Evolutionary conservation across 2,113 vertebrate genomes (phyloP).

Genomic region (Triplophysa tibetana): DNA sequence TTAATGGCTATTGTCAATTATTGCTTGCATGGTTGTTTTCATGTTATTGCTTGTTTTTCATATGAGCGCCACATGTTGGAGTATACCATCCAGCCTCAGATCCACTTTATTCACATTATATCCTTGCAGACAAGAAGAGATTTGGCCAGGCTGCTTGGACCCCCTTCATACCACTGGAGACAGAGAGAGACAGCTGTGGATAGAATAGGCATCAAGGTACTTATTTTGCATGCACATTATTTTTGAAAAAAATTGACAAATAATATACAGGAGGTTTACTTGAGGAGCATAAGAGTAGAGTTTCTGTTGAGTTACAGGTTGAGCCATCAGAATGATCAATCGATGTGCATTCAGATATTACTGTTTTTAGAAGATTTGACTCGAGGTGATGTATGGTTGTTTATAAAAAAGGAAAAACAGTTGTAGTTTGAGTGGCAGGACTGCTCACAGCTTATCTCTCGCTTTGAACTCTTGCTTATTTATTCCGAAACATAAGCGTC

Average conservation of each 20-base stretch:
- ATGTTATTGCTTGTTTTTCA: too few species aligned
- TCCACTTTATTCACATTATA: not conserved
- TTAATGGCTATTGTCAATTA: too few species aligned
- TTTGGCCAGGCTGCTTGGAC: too few species aligned
- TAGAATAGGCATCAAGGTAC: not conserved
- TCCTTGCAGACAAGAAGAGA: too few species aligned
- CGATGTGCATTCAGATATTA: not conserved
- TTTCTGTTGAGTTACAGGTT: not conserved
- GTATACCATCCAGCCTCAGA: not conserved
- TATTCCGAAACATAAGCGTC: conserved; percentile 35
- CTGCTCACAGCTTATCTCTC: conserved; percentile 14
- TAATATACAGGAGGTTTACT: not conserved
- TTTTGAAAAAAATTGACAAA: not conserved
- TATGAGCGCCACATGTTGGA: not conserved
- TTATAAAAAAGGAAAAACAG: not conserved
- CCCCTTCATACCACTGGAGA: not conserved
- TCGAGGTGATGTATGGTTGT: conserved; percentile 13
- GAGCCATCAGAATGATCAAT: conserved; percentile 15
- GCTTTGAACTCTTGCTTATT: conserved; percentile 33
- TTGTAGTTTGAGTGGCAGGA: conserved; percentile 22
- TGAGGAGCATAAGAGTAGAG: not conserved
- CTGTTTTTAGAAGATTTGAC: conserved; percentile 15
- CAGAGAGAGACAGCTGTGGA: not conserved
- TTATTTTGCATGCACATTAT: conserved; percentile 4
- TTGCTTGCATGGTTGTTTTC: too few species aligned